These are phyloP conservation scores for Ophthalmolycus amberensis DNA, from an alignment of 2,113 vertebrate species.

Conservation along the genomic window DNA sequence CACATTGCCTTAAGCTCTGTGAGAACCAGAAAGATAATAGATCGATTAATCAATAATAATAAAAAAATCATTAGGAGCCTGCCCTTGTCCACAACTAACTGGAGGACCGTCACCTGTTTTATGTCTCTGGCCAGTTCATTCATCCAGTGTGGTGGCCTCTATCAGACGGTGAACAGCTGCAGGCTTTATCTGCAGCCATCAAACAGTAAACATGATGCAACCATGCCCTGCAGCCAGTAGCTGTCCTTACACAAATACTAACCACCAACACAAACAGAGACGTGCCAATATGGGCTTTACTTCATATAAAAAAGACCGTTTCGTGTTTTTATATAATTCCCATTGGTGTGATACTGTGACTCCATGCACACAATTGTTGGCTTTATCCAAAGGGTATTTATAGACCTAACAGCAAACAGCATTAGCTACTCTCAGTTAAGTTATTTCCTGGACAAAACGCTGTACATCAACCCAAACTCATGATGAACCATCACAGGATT, in stretches of 20 bases:
- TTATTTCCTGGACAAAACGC: neutral
- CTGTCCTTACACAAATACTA: neutral
- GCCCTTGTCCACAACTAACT: neutral
- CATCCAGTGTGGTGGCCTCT: neutral
- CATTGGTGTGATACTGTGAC: neutral
- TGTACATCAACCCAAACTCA: neutral
- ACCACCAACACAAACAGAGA: neutral
- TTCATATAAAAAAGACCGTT: neutral
- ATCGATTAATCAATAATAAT: neutral
- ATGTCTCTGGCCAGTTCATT: neutral
- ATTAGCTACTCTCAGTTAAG: neutral
- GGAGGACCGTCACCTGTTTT: neutral
- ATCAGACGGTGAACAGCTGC: slow-evolving; percentile 23
- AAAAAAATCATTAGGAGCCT: neutral
- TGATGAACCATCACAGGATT: neutral
- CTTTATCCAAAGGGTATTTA: neutral
- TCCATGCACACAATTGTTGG: neutral
- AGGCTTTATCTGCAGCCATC: slow-evolving; percentile 22
- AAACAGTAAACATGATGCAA: slow-evolving; percentile 14
- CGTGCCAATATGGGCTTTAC: neutral
- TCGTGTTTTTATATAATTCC: neutral
- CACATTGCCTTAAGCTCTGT: too few species aligned
- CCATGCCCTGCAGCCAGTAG: neutral
- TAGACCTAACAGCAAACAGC: neutral
- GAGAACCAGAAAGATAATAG: neutral